phyloP scores from a whole-genome alignment of 2,888 invertebrate genomes.

The Odontocolon sp. region DNA sequence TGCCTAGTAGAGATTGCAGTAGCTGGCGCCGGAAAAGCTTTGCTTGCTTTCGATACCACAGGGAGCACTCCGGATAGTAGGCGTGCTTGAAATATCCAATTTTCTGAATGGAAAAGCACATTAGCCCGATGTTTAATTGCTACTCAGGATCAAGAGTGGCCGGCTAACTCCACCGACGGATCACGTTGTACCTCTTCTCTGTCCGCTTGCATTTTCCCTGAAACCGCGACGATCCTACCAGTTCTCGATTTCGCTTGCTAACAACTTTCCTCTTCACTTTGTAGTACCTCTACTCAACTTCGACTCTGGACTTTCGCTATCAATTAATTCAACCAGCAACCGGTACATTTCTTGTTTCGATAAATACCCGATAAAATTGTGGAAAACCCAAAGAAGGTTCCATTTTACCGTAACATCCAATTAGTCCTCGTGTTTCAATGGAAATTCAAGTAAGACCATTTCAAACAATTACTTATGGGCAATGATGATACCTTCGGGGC shows the following conservation, averaged over 20 bases:
- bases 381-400: no score
- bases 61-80: slow-evolving; percentile 19
- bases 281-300: background rate
- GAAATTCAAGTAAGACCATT: background rate
- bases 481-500: slow-evolving; percentile 30
- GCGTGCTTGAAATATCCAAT: slow-evolving; percentile 75
- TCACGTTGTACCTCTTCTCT: slow-evolving; percentile 27
- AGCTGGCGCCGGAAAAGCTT: slow-evolving; percentile 53
- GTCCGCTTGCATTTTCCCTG: slow-evolving; percentile 36
- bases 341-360: background rate
- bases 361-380: no score
- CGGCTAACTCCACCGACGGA: slow-evolving; percentile 53
- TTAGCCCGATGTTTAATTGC: slow-evolving; percentile 78
- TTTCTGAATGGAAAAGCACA: slow-evolving; percentile 79
- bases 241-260: slow-evolving; percentile 20
- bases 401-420: no score
- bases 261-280: slow-evolving; percentile 45
- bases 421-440: background rate
- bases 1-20: slow-evolving; percentile 47
- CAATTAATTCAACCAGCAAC: slow-evolving; percentile 36
- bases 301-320: slow-evolving; percentile 21
- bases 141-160: slow-evolving; percentile 74
- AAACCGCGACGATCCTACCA: slow-evolving; percentile 40
- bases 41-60: slow-evolving; percentile 6
- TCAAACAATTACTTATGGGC: slow-evolving; percentile 22